Base-by-base conservation (phyloP, 2,888 invertebrate genomes). In the Thymelicus sylvestris region DNA sequence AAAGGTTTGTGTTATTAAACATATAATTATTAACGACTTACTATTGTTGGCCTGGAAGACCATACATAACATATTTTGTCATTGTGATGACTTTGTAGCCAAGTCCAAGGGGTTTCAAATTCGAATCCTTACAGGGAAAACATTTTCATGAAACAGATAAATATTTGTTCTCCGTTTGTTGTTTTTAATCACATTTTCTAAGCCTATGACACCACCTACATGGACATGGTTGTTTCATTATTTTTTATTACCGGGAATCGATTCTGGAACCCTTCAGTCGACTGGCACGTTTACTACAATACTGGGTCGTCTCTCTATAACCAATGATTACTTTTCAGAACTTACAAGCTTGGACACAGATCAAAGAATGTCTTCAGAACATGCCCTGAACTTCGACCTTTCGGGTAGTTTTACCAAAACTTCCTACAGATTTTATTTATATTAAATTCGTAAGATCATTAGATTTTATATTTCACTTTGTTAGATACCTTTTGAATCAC, bases 281-380 rank as follows among this genome's bases (percentile, higher is more conserved):
- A 3, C 31, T 31, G 31, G 4, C 31, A 31, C 31, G 5, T 31
- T 31, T 31, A 31, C 31, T 31, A 41, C 7, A 1, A 44, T 44
- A 44, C 12, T 12, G 10, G 44, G 12, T 44, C 4, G 44, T 44
- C 44, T 44, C 0, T 12, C 12, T 4, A 31, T 31, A 12, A 44
- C 44, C 19, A 24, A 12, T 66, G 2, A 24, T 44, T 57, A 12
- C 50, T 8, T 67, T 81, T 38, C 91, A 97, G 96, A 96, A 96
- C 75, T 89, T 97, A 60, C 96, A 96, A 91, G 95, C 96, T 62
- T 97, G 97, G 97, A 95, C 95, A 69, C 96, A 97, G 90, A 96
- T 97, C 79, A 95, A 95, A 80, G 95, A 96, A 83, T 96, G 97
- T 84, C 91, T 97, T 76, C 96, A 96, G 85, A 95, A 95, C 84